phyloP scores from a whole-genome alignment of 2,888 invertebrate species.

The Drosophila quinaria region DNA sequence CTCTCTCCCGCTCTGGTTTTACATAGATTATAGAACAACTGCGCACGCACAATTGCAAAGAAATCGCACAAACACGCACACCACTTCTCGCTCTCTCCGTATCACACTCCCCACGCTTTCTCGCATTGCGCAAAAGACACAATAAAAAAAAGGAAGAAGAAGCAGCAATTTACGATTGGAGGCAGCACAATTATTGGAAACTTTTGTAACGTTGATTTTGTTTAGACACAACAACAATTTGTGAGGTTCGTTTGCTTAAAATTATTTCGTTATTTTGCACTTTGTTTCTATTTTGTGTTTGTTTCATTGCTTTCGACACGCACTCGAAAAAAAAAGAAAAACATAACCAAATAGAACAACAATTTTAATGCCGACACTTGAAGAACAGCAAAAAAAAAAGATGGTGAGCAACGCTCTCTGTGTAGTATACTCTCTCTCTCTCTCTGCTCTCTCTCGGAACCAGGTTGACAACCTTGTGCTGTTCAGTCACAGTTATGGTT shows the following conservation, averaged over 20 bases:
- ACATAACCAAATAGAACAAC: constrained; percentile 49
- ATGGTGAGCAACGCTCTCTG: constrained; percentile 26
- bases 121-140: constrained; percentile 43
- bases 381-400: constrained; percentile 49
- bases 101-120: constrained; percentile 11
- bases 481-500: constrained; percentile 58
- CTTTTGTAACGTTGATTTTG: not conserved
- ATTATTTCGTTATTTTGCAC: constrained; percentile 26
- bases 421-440: constrained; percentile 13
- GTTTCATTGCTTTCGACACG: constrained; percentile 43
- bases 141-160: constrained; percentile 14
- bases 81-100: not conserved
- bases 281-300: constrained; percentile 47
- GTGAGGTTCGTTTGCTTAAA: constrained; percentile 15
- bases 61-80: constrained; percentile 26
- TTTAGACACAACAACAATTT: constrained; percentile 24
- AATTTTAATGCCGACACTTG: constrained; percentile 64
- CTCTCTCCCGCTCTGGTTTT: constrained; percentile 1
- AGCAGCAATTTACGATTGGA: constrained; percentile 20
- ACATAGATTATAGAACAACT: constrained; percentile 28
- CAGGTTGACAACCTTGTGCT: constrained; percentile 63
- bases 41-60: constrained; percentile 51
- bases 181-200: constrained; percentile 35
- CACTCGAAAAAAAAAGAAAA: constrained; percentile 71
- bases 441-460: constrained; percentile 13